These are phyloP conservation scores for Semnornis frantzii DNA, from an alignment of 2,113 vertebrate genomes.

Conservation along the genomic window DNA sequence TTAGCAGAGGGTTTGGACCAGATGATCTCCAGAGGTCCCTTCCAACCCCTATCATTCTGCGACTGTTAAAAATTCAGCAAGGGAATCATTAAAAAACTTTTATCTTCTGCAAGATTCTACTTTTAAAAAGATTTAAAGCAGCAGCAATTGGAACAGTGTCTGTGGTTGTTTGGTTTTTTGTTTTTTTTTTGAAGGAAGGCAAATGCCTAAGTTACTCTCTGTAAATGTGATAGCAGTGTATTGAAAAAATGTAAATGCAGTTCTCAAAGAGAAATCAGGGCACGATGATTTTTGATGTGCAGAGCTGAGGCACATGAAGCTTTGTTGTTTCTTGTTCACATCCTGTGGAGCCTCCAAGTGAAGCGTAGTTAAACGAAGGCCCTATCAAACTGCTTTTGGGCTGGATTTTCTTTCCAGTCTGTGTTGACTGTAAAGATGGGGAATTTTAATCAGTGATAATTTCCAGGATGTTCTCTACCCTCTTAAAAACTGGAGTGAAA, in stretches of 20 bases:
- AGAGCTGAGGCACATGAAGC: background rate
- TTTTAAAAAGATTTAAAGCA: no score
- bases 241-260: background rate
- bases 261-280: background rate
- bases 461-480: background rate
- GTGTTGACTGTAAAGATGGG: background rate
- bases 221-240: background rate
- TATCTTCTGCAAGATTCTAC: no score
- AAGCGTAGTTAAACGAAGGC: background rate
- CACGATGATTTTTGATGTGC: background rate
- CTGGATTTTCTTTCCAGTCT: background rate
- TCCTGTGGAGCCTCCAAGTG: rapidly evolving
- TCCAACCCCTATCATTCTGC: no score
- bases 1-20: no score
- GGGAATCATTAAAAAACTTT: background rate
- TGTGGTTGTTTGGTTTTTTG: background rate
- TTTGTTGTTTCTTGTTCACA: background rate
- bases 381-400: background rate
- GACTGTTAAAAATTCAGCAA: background rate
- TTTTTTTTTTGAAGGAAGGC: background rate
- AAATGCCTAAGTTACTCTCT: background rate
- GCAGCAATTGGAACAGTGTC: background rate
- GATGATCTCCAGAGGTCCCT: no score
- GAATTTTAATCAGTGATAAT: background rate
- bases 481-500: background rate